phyloP scores from a whole-genome alignment of 2,113 vertebrate genomes.

The Micronycteris hirsuta region DNA sequence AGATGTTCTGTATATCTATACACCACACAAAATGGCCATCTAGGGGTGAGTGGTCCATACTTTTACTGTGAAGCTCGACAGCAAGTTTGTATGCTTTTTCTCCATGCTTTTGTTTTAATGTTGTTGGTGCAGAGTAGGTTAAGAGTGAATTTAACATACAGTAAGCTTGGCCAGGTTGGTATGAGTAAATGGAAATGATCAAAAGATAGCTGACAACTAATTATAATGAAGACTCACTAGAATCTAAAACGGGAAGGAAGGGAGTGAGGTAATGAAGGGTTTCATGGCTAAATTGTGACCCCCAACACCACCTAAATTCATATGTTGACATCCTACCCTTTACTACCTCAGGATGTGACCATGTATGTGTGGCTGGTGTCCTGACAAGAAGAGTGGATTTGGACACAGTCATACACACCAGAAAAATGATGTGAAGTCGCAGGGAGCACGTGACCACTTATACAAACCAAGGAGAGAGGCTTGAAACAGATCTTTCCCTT shows the following conservation, averaged over 20 bases:
- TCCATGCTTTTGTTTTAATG: not conserved
- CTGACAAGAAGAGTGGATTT: not conserved
- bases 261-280: not conserved
- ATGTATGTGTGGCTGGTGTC: not conserved
- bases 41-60: not conserved
- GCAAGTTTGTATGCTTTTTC: not conserved
- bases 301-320: rapidly evolving
- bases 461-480: not conserved
- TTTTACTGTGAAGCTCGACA: not conserved
- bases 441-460: not conserved
- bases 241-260: not conserved
- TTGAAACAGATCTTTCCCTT: not conserved
- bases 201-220: not conserved
- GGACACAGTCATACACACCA: not conserved
- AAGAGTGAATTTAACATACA: not conserved
- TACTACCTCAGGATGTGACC: not conserved
- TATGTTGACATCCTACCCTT: not conserved
- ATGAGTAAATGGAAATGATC: not conserved
- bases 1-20: not conserved
- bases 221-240: not conserved
- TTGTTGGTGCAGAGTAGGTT: not conserved
- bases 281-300: not conserved
- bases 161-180: not conserved
- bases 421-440: not conserved
- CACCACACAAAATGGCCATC: not conserved